A percentile compares a stretch with the other conserved stretches of the same genome.
These are phyloP conservation scores for Rhyacophila evoluta DNA, from an alignment of 2,888 invertebrate genomes.

Conservation along the genomic window DNA sequence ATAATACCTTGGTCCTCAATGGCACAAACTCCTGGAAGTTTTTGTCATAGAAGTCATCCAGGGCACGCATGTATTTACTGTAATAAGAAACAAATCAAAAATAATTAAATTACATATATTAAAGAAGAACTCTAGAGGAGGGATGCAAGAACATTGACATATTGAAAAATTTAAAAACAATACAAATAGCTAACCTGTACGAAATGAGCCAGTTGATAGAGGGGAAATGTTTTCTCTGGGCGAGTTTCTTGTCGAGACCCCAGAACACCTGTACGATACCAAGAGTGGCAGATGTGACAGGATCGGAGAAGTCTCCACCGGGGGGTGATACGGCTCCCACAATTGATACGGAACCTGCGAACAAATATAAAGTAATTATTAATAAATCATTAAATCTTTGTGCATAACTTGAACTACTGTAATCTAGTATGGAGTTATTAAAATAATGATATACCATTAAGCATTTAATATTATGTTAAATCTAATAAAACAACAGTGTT, in stretches of 20 bases:
- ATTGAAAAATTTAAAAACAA: background rate
- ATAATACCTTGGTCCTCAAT: constrained; percentile 88
- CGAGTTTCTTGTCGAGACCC: constrained; percentile 98
- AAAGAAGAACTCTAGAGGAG: no score
- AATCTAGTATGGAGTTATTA: no score
- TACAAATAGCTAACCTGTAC: constrained; percentile 71
- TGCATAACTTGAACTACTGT: no score
- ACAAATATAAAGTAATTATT: background rate
- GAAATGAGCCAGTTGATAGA: constrained; percentile 99
- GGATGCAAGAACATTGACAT: no score
- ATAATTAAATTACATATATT: no score
- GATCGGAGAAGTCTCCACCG: constrained; percentile 99
- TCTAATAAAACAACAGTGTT: no score
- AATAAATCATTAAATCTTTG: no score
- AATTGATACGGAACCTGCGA: constrained; percentile 91
- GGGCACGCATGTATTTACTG: constrained; percentile 97
- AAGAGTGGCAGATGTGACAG: constrained; percentile 98
- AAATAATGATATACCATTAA: no score
- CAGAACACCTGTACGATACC: constrained; percentile 99
- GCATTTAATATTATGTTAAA: no score
- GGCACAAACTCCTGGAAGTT: constrained; percentile 97
- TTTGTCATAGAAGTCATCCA: constrained; percentile 99
- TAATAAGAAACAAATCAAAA: constrained; percentile 57
- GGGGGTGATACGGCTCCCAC: constrained; percentile 99
- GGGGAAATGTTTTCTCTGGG: constrained; percentile 99